Base-by-base conservation (phyloP, 2,888 invertebrate species). In the Apodemia mormo region DNA sequence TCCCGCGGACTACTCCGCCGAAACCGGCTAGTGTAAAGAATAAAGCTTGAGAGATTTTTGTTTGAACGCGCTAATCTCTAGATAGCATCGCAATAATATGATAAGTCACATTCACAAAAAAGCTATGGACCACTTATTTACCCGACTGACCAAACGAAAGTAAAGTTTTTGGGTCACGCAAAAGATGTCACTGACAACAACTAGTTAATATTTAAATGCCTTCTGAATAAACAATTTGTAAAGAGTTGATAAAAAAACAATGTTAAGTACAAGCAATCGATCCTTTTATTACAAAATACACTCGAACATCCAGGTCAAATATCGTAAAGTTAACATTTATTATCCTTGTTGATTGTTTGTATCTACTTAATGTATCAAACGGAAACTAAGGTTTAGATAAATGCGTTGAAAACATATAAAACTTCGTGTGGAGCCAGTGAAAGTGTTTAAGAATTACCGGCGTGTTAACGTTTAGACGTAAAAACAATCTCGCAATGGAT, bases 371-470 rank as follows among this genome's bases (percentile, higher is more conserved):
- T 22, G 22, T 81, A 86, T 82, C 81, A 74, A 80, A 80, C 84
- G 85, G 85, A 87, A 85, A 83, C 76, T 65, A 61, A 43, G 29
- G 49, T 30, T 49, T 65, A 75, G 75, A 75, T 77, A 75, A 73
- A 69, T 49, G 14, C 70, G 72, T 67, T 75, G 76, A 72, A 77
- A 77, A 73, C 75, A 72, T 83, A 84, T 85, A 86, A 80, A 85
- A 81, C 74, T 75, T 80, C 73, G 69, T 70, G 68, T 68, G 52
- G 54, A 69, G 61, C 66, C 61, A 61, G 73, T 73, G 71, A 77
- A 80, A 80, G 81, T 81, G 68, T 66, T 66, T 54, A 64, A 61
- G 49, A 54, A 40, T 22, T 58, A 70, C 54, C 65, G 37, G 49
- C 58, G 74, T 33, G 40, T 14, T 65, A 69, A 74, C 70, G 70